Conservation (phyloP, 2,113 vertebrate genomes). For the Myotis davidii region DNA sequence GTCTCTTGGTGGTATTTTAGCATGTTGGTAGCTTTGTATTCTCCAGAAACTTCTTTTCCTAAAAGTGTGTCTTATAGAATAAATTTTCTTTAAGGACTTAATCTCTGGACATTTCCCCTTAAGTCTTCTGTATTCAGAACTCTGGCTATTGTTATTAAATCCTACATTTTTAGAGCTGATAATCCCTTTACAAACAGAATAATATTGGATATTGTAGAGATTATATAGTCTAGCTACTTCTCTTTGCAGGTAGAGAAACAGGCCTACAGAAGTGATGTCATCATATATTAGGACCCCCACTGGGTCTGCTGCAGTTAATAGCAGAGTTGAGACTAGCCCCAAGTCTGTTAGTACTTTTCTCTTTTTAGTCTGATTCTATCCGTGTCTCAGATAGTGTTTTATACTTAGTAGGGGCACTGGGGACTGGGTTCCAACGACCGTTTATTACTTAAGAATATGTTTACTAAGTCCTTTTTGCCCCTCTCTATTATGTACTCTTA, state of each 20-base stretch:
- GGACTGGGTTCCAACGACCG: not conserved
- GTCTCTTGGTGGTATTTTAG: not conserved
- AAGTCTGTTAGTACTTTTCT: not conserved
- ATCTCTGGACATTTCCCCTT: not conserved
- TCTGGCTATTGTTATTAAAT: constrained; percentile 3
- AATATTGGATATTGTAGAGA: not conserved
- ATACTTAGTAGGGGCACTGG: not conserved
- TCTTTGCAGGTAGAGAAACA: not conserved
- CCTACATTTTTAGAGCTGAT: not conserved
- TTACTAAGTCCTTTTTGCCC: not conserved
- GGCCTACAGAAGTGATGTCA: not conserved
- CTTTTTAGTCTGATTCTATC: not conserved
- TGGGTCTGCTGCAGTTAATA: not conserved
- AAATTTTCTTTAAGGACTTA: constrained; percentile 28
- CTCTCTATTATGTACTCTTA: not conserved
- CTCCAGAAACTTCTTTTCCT: not conserved
- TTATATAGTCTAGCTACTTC: not conserved
- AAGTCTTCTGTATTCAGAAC: constrained; percentile 20
- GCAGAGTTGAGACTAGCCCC: not conserved
- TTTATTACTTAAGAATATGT: constrained; percentile 29
- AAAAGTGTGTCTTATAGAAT: constrained; percentile 13
- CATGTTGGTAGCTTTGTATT: constrained; percentile 14
- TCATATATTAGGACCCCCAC: no score
- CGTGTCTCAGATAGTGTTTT: not conserved
- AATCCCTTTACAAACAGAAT: not conserved